Conservation (phyloP, 2,797 vertebrate species). For the Coluber constrictor region DNA sequence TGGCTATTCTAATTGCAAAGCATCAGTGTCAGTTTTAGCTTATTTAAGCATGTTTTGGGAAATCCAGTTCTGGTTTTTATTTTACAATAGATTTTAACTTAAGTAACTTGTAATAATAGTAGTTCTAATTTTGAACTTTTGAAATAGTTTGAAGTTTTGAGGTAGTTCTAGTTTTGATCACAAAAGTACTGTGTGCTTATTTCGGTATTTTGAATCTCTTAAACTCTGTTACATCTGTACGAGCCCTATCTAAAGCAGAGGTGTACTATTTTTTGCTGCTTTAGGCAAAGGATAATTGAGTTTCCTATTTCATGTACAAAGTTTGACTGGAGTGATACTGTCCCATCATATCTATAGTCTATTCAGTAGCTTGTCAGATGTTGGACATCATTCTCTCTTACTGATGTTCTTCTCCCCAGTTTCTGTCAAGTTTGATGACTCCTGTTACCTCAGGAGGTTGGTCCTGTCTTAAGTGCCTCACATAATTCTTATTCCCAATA, state of each 20-base stretch:
- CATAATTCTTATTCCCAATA: not conserved
- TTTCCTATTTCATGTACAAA: not conserved
- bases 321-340: not conserved
- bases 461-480: not conserved
- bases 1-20: conserved; percentile 13
- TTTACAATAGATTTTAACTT: not conserved
- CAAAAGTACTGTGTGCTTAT: not conserved
- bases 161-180: not conserved
- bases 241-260: not conserved
- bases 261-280: not conserved
- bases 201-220: not conserved
- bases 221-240: not conserved
- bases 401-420: not conserved
- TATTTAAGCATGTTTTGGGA: not conserved
- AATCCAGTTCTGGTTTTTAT: not conserved
- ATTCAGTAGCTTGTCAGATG: not conserved
- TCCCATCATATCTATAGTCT: not conserved
- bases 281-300: not conserved
- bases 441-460: not conserved
- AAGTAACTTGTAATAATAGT: not conserved
- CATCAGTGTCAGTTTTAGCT: not conserved
- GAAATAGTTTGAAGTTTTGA: not conserved
- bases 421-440: not conserved
- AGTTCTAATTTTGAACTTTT: not conserved
- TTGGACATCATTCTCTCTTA: not conserved